phyloP scores from a whole-genome alignment of 2,113 vertebrate species.

The Calidris pugnax region DNA sequence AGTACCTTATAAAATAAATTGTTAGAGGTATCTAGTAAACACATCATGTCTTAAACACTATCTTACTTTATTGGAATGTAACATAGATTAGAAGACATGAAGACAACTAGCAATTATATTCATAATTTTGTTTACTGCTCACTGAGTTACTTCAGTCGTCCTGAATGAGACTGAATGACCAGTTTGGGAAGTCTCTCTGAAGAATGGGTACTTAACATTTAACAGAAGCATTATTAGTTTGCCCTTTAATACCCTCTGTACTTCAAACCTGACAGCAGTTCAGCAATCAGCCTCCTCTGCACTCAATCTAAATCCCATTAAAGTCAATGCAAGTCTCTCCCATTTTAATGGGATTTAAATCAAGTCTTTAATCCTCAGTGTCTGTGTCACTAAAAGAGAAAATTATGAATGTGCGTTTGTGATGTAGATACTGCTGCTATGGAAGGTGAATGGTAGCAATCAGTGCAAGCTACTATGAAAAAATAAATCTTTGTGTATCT shows the following conservation, averaged over 20 bases:
- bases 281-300: not conserved
- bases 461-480: not conserved
- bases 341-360: slow-evolving; percentile 57
- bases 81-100: not conserved
- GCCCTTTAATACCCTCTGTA: slow-evolving; percentile 36
- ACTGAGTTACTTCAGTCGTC: not conserved
- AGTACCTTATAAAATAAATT: not conserved
- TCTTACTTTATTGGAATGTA: not conserved
- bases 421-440: not conserved
- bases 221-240: slow-evolving; percentile 52
- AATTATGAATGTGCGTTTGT: not conserved
- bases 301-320: slow-evolving; percentile 52
- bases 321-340: slow-evolving; percentile 33
- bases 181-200: slow-evolving; percentile 19
- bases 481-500: not conserved
- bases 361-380: slow-evolving; percentile 23
- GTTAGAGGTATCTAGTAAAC: not conserved
- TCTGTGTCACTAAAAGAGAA: slow-evolving; percentile 12
- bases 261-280: slow-evolving; percentile 24
- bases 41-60: not conserved
- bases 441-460: not conserved
- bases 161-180: slow-evolving; percentile 12
- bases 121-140: slow-evolving; percentile 22
- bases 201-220: slow-evolving; percentile 31
- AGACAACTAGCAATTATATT: not conserved